These are phyloP conservation scores for Gymnothorax javanicus DNA, from an alignment of 2,797 vertebrate species.

Conservation along the genomic window DNA sequence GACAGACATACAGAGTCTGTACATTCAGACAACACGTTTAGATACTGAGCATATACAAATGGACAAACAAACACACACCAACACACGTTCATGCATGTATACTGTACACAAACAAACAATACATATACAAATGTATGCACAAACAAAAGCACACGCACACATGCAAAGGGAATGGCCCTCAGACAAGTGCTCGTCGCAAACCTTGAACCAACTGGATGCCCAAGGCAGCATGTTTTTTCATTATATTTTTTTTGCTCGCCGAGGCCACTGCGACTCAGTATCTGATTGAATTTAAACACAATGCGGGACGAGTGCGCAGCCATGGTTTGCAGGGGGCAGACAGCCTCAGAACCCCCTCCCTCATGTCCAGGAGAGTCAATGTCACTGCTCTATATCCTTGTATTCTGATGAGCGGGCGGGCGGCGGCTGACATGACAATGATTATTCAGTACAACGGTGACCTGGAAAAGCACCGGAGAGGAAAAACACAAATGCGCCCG, in stretches of 20 bases:
- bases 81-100: too few relatives aligned
- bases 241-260: slow-evolving; percentile 28
- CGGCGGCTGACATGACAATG: slow-evolving; percentile 57
- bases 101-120: neutral
- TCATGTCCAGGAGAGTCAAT: slow-evolving; percentile 49
- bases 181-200: slow-evolving; percentile 19
- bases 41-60: too few relatives aligned
- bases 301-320: neutral
- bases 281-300: slow-evolving; percentile 32
- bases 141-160: neutral
- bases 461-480: slow-evolving; percentile 54
- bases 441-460: slow-evolving; percentile 67
- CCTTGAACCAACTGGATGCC: slow-evolving; percentile 44
- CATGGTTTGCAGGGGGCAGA: neutral
- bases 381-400: slow-evolving; percentile 59
- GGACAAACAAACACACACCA: too few relatives aligned
- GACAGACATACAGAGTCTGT: neutral
- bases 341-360: neutral
- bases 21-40: too few relatives aligned
- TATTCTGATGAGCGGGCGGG: slow-evolving; percentile 49
- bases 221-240: neutral
- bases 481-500: slow-evolving; percentile 32
- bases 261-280: neutral
- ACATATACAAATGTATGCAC: neutral
- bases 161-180: neutral